Base-by-base conservation (phyloP, 1,140 invertebrate species). In the Drosophila arizonae region DNA sequence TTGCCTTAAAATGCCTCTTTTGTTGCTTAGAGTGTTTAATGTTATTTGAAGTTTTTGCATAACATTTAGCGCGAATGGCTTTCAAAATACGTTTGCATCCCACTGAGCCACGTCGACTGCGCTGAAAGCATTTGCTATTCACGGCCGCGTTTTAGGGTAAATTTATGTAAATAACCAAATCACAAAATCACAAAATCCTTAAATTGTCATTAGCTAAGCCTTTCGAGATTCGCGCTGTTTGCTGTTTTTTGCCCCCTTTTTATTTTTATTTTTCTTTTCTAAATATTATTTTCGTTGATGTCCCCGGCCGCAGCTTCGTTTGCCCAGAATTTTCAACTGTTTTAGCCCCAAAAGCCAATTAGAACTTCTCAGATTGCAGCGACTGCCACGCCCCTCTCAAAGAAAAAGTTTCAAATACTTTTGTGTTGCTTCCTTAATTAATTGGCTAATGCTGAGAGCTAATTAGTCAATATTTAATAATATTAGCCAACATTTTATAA, bases 161-260 rank as follows among this genome's bases (percentile, higher is more conserved):
- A 87, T 88, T 87, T 87, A 87, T 87, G 84, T 70, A 88, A 87
- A 87, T 87, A 79, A 66, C 77, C 60, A 85, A 84, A 86, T 85
- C 81, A 69, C 79, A 80, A 88, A 87, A 86, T 85, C 81, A 69
- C 79, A 84, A 87, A 87, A 88, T 87, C 84, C 84, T 87, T 75
- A 87, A 87, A 87, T 87, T 87, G 84, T 87, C 84, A 87, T 87
- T 87, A 84, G 84, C 76, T 80, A 87, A 87, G 79, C 84, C 84
- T 80, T 87, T 79, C 61, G 50, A 75, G 72, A 71, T 74, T 86
- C 60, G 74, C 61, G 30, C 69, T 67, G 67, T 52, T 21, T 52
- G 57, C 51, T 63, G 43, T 64, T 55, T 52, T 54, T 69, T 17
- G 30, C 48, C 21, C 28, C 33, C 33, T 33, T 33, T 51, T 33